Percentiles rank a stretch among this genome's conserved stretches.
phyloP scores from a whole-genome alignment of 2,113 vertebrate species.

The Sylvia atricapilla region DNA sequence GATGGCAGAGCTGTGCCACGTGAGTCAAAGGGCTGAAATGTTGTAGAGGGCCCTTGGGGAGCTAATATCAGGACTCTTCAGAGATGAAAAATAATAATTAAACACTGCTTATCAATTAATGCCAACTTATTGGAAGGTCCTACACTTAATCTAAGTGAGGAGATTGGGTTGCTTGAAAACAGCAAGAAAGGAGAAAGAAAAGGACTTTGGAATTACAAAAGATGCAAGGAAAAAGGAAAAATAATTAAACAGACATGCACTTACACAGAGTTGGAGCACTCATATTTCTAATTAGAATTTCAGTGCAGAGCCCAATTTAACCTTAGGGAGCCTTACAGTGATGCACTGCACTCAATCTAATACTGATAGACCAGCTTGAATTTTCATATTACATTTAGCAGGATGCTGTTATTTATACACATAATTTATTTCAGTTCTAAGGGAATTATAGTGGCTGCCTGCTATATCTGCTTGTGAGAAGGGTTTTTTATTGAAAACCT shows the following conservation, averaged over 20 bases:
- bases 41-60: constrained; percentile 64
- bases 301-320: constrained; percentile 78
- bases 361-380: constrained; percentile 55
- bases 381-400: constrained; percentile 62
- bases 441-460: constrained; percentile 15
- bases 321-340: constrained; percentile 77
- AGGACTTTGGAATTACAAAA: constrained; percentile 70
- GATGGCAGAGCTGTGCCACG: constrained; percentile 65
- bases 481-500: constrained; percentile 34
- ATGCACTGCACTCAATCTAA: constrained; percentile 68
- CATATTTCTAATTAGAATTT: constrained; percentile 80
- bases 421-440: constrained; percentile 57
- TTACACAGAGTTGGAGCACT: constrained; percentile 73
- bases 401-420: constrained; percentile 42
- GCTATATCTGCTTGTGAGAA: constrained; percentile 31
- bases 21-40: constrained; percentile 55
- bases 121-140: constrained; percentile 74
- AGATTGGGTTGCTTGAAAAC: constrained; percentile 73
- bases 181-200: constrained; percentile 76
- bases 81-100: constrained; percentile 82
- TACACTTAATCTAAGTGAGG: constrained; percentile 74
- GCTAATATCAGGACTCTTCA: constrained; percentile 74
- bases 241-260: constrained; percentile 77
- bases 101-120: constrained; percentile 79
- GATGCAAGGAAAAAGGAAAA: constrained; percentile 70